Evolutionary conservation across 2,888 invertebrate genomes (phyloP), one percentile per base, ranked within the genome.

Genomic region (Meganola albula): DNA sequence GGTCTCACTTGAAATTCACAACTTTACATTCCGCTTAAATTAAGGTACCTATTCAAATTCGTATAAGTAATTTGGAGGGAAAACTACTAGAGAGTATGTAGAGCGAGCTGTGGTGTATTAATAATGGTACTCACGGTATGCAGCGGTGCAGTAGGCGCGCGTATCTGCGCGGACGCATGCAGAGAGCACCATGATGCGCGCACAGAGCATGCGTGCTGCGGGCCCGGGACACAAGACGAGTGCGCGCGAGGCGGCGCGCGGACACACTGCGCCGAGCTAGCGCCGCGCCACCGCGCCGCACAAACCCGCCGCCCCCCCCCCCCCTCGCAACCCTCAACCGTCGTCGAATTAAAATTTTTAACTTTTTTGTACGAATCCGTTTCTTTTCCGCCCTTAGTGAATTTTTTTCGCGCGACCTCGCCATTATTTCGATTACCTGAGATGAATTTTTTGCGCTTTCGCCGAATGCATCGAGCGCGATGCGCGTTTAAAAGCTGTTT

Each of bases 371-470:
- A 47, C 57, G 65, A 85, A 83, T 84, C 82, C 79, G 80, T 82
- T 83, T 76, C 83, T 85, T 84, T 86, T 82, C 79, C 80, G 74
- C 83, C 83, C 82, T 77, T 82, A 74, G 82, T 80, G 80, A 76
- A 70, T 84, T 86, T 87, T 86, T 87, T 86, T 78, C 73, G 76
- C 75, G 75, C 69, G 67, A 63, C 53, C 70, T 74, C 73, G 74
- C 79, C 58, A 79, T 83, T 83, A 78, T 83, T 80, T 76, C 79
- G 77, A 78, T 83, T 87, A 87, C 86, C 86, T 87, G 86, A 76
- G 79, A 74, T 74, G 74, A 62, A 69, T 80, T 84, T 84, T 72
- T 75, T 53, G 45, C 64, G 68, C 68, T 69, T 65, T 71, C 66
- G 70, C 63, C 68, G 72, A 70, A 67, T 53, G 62, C 61, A 65